A percentile compares a stretch with the other conserved stretches of the same genome.
phyloP scores from a whole-genome alignment of 2,797 vertebrate genomes.

The Rhincodon typus region DNA sequence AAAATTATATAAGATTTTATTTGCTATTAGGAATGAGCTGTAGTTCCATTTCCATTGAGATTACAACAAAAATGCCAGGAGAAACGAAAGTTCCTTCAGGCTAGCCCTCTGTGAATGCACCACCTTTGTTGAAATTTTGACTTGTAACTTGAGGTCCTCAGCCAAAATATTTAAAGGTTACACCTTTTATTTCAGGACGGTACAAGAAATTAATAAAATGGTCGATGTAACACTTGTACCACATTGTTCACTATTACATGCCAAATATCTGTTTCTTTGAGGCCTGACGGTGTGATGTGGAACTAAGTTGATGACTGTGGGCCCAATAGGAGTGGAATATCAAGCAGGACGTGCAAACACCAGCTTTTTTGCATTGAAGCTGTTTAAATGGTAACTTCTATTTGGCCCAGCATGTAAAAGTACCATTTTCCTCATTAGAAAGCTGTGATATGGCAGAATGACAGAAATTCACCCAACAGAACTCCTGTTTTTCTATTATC shows the following conservation, averaged over 20 bases:
- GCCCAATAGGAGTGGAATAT: neutral
- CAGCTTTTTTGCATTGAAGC: neutral
- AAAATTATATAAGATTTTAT: conserved; percentile 8
- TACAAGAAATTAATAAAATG: neutral
- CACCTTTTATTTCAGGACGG: neutral
- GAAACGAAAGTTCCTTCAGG: neutral
- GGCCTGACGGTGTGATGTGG: no score
- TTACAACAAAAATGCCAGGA: neutral
- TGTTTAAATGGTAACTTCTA: neutral
- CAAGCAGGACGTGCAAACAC: neutral
- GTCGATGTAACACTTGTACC: neutral
- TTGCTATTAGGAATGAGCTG: conserved; percentile 10
- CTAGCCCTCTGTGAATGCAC: neutral
- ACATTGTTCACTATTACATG: neutral
- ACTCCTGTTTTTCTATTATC: neutral
- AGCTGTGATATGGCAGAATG: neutral
- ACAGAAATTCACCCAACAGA: neutral
- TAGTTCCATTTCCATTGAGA: neutral
- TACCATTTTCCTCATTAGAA: neutral
- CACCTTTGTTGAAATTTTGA: neutral
- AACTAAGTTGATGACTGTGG: neutral
- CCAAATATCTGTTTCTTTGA: neutral
- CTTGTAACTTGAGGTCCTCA: neutral
- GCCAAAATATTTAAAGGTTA: neutral
- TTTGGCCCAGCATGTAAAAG: neutral